Percentiles rank a stretch among this genome's conserved stretches.
Evolutionary conservation across 2,113 vertebrate species (phyloP).

Genomic region (Malurus elegans): DNA sequence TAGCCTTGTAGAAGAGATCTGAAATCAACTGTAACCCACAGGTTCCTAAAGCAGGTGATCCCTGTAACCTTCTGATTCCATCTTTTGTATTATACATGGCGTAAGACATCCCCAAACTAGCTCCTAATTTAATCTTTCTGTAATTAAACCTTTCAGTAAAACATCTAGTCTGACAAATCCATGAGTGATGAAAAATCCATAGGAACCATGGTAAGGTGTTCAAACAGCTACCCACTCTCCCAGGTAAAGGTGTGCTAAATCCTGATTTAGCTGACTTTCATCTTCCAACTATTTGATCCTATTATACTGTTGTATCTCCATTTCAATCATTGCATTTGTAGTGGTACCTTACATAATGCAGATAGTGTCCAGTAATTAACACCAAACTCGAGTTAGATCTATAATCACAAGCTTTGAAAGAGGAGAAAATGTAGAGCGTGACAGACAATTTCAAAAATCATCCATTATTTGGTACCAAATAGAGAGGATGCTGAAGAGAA

Average conservation of each 20-base stretch:
- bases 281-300: constrained; percentile 7
- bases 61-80: not conserved
- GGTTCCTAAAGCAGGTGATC: not conserved
- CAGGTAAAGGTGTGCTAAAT: not conserved
- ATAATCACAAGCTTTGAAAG: not conserved
- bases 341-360: not conserved
- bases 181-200: not conserved
- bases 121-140: not conserved
- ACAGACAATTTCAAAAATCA: not conserved
- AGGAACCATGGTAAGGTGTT: not conserved
- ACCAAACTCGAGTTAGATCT: not conserved
- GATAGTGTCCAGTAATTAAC: constrained; percentile 11
- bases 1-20: not conserved
- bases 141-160: not conserved
- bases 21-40: not conserved
- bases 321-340: not conserved
- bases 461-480: not conserved
- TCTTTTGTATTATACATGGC: not conserved
- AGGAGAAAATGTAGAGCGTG: not conserved
- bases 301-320: not conserved
- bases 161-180: not conserved
- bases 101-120: not conserved
- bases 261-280: not conserved
- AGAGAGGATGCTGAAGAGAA: not conserved
- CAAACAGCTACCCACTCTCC: not conserved